Base-by-base conservation (phyloP, 1,140 invertebrate species). In the Elysia chlorotica region DNA sequence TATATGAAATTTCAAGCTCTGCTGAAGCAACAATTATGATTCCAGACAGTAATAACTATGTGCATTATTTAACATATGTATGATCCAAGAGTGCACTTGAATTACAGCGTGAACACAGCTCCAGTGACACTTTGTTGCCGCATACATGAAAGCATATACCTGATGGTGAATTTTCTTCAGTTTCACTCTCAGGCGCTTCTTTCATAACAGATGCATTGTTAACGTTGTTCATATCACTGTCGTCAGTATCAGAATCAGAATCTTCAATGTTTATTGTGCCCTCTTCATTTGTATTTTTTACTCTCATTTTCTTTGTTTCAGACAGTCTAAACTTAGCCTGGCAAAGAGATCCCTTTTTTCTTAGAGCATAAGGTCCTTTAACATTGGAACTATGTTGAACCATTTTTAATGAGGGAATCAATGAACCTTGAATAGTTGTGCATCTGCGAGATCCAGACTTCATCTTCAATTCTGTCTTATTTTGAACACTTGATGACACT, bases 111-210 rank as follows among this genome's bases (percentile, higher is more conserved):
- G 69, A 61, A 71, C 77, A 79, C 41, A 79, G 75, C 70, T 79
- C 77, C 17, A 79, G 56, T 19, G 75, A 79, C 28, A 79, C 77
- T 41, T 62, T 33, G 21, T 67, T 48, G 35, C 75, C 63, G 30
- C 71, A 76, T 10, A 79, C 77, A 77, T 79, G 77, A 17, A 79
- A 61, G 67, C 77, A 79, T n/a, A 79, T 53, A 33, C 77, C 77
- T n/a, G n/a, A n/a, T n/a, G n/a, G n/a, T 73, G 56, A 48, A 30
- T 30, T 59, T 31, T 41, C 53, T 28, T 59, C 19, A 19, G n/a
- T 23, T 23, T 21, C 5, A 37, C 3, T 53, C 38, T 37, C 62
- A n/a, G 1, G 10, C 37, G 36, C 35, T 14, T 28, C 53, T 61
- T n/a, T n/a, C n/a, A n/a, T n/a, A n/a, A 25, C 17, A 5, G 56